phyloP scores from a whole-genome alignment of 2,113 vertebrate species.

The Macaca mulatta region DNA sequence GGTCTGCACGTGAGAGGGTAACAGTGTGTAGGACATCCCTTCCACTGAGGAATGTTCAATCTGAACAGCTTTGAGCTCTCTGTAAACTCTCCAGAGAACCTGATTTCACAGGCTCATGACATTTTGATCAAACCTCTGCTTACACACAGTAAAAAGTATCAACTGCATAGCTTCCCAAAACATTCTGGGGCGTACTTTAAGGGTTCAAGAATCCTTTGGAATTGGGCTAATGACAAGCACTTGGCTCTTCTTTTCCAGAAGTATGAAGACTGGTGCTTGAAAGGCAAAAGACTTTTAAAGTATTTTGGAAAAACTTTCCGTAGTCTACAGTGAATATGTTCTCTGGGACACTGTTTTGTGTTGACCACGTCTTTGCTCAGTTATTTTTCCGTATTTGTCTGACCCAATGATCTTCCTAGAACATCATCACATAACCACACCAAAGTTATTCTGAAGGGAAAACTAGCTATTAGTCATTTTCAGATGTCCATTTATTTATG shows the following conservation, averaged over 20 bases:
- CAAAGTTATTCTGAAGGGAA: neutral
- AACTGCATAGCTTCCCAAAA: neutral
- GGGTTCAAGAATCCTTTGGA: neutral
- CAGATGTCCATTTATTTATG: neutral
- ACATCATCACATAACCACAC: neutral
- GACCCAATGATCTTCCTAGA: neutral
- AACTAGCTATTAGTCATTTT: neutral
- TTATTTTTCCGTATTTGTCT: rapidly evolving
- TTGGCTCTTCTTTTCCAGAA: neutral
- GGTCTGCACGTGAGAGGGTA: no score
- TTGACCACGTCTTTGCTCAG: neutral
- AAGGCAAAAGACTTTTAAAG: neutral
- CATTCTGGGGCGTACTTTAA: neutral
- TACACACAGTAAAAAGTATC: neutral
- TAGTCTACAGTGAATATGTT: no score
- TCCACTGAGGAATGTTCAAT: neutral
- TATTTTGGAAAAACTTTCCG: neutral
- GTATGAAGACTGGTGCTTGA: neutral
- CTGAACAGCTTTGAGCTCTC: rapidly evolving
- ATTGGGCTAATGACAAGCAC: neutral
- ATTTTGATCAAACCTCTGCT: neutral
- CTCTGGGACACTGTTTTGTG: neutral
- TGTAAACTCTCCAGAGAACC: neutral
- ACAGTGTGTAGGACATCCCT: neutral
- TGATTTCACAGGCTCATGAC: rapidly evolving